Base-by-base conservation (phyloP, 2,888 invertebrate genomes). In the Hypolimnas misippus region DNA sequence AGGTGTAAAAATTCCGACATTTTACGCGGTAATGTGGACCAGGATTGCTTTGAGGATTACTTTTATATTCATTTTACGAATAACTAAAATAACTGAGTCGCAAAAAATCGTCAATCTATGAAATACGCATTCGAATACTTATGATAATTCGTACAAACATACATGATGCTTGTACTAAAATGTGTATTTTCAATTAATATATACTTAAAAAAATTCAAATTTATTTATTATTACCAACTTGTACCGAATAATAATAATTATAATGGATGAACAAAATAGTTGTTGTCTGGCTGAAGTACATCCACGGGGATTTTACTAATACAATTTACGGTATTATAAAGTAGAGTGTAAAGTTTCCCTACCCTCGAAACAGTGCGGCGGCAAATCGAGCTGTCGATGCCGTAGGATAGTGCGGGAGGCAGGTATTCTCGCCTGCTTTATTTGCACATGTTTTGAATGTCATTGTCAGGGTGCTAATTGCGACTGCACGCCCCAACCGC, bases 391-490 rank as follows among this genome's bases (percentile, higher is more conserved):
- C 64, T 66, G 67, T 63, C 63, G 68, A 62, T 63, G 62, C 59
- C 54, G 62, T 57, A 63, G 68, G 57, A 57, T 62, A 67, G 64
- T 69, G 69, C 66, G 71, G 61, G 66, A 59, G 70, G 72, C 58
- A 71, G 71, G 66, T 67, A 69, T 62, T 69, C 64, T 63, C 71
- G 74, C 77, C 71, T 73, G 76, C 75, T 82, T 81, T 88, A 89
- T 89, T 89, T 87, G 86, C 84, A 83, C 85, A 84, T 81, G 85
- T 86, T 88, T 83, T 88, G 89, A 89, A 89, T 89, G 87, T 87
- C 88, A 89, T 89, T 88, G 88, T 89, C 86, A 86, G 72, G 75
- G 81, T 77, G 82, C 84, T 89, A 89, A 89, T 89, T 88, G 88
- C 70, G 62, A 68, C 66, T 68, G 69, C 65, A 66, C 65, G 66